Base-by-base conservation (phyloP, 64 coral and sea anemone species). In the Orbicella faveolata region DNA sequence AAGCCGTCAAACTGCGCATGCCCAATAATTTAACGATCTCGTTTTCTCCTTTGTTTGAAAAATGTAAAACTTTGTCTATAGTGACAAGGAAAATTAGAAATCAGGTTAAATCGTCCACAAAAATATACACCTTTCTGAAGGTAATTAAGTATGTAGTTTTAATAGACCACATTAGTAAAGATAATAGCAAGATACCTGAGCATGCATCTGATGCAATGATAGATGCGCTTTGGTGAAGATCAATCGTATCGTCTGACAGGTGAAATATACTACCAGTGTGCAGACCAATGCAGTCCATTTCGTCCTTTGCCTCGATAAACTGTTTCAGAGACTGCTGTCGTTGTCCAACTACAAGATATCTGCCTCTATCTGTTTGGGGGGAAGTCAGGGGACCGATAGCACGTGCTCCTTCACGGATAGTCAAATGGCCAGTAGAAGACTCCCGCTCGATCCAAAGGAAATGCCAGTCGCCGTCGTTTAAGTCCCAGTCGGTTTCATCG, bases 131-230 rank as follows among this genome's bases (percentile, higher is more conserved):
- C 44, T 48, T 48, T 59, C 52, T 59, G 13, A 59, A 15, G 1
- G 11, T 16, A 14, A 12, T 13, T 59, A 59, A 59, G 10, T 59
- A 59, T 59, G 55, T 1, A 59, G 55, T 16, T 48, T 48, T 48
- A 48, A 48, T 48, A 48, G 44, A 48, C 44, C 4, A 48, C 55
- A 16, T 6, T 59, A 59, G 13, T 59, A 14, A 15, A 15, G 55
- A 59, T 59, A 2, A 6, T 59, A 59, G 55, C 55, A 59, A 48
- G 5, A 6, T 16, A 59, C 55, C 55, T 59, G 55, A 16, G 15
- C 55, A 59, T 59, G 55, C 15, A 59, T 48, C 90, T 88, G 30
- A 26, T 88, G 1, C 81, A 81, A 76, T 77, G 6, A 77, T 77
- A 23, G 75, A 77, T 18, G 75, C 75, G 17, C 75, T 77, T 16